phyloP scores from a whole-genome alignment of 2,888 invertebrate genomes.

The Cryptocephalus moraei region DNA sequence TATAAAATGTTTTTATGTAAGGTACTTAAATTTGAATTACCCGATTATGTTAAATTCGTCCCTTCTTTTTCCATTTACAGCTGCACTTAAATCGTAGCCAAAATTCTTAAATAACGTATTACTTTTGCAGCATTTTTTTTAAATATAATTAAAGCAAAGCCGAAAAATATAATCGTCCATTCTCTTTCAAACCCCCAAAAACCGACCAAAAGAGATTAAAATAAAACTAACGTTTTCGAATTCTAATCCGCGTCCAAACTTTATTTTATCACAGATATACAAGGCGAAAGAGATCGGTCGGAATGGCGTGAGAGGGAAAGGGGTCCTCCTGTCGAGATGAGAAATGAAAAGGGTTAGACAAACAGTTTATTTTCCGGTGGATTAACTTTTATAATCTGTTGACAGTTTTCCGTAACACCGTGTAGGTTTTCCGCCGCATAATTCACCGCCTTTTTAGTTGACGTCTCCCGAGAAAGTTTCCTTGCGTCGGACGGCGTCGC shows the following conservation, averaged over 20 bases:
- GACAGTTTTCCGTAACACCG: constrained; percentile 31
- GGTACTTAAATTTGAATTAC: too few relatives aligned
- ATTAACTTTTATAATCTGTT: constrained; percentile 37
- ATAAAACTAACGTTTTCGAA: constrained; percentile 20
- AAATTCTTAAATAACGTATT: too few relatives aligned
- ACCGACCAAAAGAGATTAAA: constrained; percentile 6
- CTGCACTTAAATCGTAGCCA: too few relatives aligned
- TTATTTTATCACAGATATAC: constrained; percentile 24
- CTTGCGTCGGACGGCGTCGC: constrained; percentile 4
- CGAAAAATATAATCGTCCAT: constrained; percentile 7
- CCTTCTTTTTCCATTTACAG: too few relatives aligned
- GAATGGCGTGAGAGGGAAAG: neutral
- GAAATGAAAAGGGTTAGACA: constrained; percentile 29
- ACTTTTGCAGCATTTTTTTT: too few relatives aligned
- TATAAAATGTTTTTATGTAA: too few relatives aligned
- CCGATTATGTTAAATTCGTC: too few relatives aligned
- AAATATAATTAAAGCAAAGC: constrained; percentile 1
- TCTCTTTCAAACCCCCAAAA: constrained; percentile 15
- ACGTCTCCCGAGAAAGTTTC: constrained; percentile 11
- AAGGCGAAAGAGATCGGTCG: constrained; percentile 12
- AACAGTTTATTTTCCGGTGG: constrained; percentile 34
- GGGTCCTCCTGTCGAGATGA: constrained; percentile 7
- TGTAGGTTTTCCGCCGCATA: constrained; percentile 21
- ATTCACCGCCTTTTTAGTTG: constrained; percentile 17
- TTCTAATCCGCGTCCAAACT: constrained; percentile 18